Conservation (phyloP, 2,888 invertebrate genomes). For the Alloscopus bannaensis region DNA sequence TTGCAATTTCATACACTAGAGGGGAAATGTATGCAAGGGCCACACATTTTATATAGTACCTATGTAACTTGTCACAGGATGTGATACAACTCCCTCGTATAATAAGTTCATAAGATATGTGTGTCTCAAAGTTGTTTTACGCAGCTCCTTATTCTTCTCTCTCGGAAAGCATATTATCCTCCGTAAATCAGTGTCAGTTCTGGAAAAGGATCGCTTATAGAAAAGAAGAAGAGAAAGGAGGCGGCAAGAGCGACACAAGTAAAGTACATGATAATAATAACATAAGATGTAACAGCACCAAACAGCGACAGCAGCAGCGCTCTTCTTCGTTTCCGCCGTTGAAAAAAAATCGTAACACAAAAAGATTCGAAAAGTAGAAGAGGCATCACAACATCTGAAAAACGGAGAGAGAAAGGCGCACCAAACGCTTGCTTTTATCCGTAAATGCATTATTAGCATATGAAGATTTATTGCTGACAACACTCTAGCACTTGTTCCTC, state of each 20-base stretch:
- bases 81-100: not conserved
- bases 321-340: constrained; percentile 19
- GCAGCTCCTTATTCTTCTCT: constrained; percentile 45
- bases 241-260: constrained; percentile 23
- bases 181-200: constrained; percentile 54
- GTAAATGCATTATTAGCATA: constrained; percentile 62
- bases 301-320: constrained; percentile 16
- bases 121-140: constrained; percentile 46
- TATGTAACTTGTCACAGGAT: constrained; percentile 38
- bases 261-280: constrained; percentile 39
- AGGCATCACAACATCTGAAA: too few relatives aligned
- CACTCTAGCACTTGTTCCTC: constrained; percentile 51
- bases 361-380: not conserved
- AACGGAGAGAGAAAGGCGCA: constrained; percentile 10
- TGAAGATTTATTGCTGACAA: constrained; percentile 60
- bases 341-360: constrained; percentile 3
- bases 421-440: constrained; percentile 42
- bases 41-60: not conserved
- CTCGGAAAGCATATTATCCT: constrained; percentile 45
- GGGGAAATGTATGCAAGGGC: constrained; percentile 21
- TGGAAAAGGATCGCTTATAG: constrained; percentile 42
- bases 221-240: constrained; percentile 10
- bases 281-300: constrained; percentile 21
- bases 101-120: constrained; percentile 22
- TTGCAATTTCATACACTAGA: constrained; percentile 54